Evolutionary conservation across 2,113 vertebrate species (phyloP), one percentile per base, ranked within the genome.

Genomic region (Pycnonotus jocosus): DNA sequence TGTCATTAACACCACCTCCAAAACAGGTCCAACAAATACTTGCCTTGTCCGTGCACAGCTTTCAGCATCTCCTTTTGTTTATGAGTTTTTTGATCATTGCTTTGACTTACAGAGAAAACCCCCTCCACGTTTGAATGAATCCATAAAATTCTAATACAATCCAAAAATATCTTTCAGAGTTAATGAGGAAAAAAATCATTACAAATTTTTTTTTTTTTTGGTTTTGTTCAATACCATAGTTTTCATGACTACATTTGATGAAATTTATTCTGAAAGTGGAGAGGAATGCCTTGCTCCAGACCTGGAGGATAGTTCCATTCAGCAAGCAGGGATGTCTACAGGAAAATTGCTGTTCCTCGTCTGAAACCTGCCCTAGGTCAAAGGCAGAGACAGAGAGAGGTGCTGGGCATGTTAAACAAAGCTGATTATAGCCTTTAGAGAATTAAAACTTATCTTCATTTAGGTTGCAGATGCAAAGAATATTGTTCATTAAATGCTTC

Each of bases 331-430:
- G 5, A 6, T 47, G 4, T 7, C 12, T 11, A 33, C 17, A 33
- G 13, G 31, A 53, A 70, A 81, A 45, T 4, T 58, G 8, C 3
- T 71, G 10, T 8, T 35, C 10, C 37, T 61, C 12, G 6, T 21
- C 17, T 77, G 23, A 69, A 77, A 42, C 19, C 10, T 11, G 6
- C 56, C 28, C 6, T 35, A 24, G 7, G 6, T 28, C 12, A 61
- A 51, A 47, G 6, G 3, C 6, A 66, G 12, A 50, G 7, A 7
- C 5, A 1, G 3, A 7, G 12, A 54, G 16, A 66, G 4, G 3
- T 15, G 7, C 17, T 69, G 7, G 1, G 2, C 7, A 81, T 8
- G 6, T 19, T 48, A 38, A 48, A 17, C 19, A 33, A 57, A 73
- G 6, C 4, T 18, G 12, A 17, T 31, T 79, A 40, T 70, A 58